Conservation (phyloP, 1,140 invertebrate species). For the Aphaenogaster ashmeadi region DNA sequence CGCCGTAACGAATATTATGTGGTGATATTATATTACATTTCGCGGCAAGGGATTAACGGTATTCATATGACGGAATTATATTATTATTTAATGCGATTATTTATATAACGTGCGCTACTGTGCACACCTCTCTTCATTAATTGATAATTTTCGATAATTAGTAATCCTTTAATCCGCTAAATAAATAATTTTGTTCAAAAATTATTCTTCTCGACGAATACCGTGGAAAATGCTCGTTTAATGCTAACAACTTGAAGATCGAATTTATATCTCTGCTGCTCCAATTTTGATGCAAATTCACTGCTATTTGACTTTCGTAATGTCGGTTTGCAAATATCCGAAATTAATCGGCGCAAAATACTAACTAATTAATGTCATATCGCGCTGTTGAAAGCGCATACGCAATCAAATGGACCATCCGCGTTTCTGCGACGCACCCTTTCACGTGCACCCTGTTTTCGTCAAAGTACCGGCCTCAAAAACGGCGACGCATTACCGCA, state of each 20-base stretch:
- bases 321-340: slow-evolving; percentile 8
- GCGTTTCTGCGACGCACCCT: slow-evolving; percentile 3
- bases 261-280: neutral
- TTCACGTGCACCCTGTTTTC: slow-evolving; percentile 8
- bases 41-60: slow-evolving; percentile 41
- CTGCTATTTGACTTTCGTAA: slow-evolving; percentile 8
- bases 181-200: slow-evolving; percentile 22
- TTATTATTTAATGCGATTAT: slow-evolving; percentile 45
- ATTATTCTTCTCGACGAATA: neutral
- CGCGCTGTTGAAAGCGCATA: slow-evolving; percentile 27
- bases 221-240: neutral
- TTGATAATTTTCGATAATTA: slow-evolving; percentile 47
- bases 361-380: slow-evolving; percentile 38
- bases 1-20: slow-evolving; percentile 41
- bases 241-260: neutral
- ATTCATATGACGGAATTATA: slow-evolving; percentile 21
- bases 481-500: slow-evolving; percentile 50
- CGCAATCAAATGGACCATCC: slow-evolving; percentile 19
- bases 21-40: slow-evolving; percentile 52
- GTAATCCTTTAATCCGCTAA: slow-evolving; percentile 27
- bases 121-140: slow-evolving; percentile 7
- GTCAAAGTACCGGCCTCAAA: slow-evolving; percentile 40
- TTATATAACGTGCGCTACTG: slow-evolving; percentile 7
- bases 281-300: neutral
- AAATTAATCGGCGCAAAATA: slow-evolving; percentile 37